Evolutionary conservation across 1,140 invertebrate species (phyloP).

Genomic region (Pseudomyrmex sp.): DNA sequence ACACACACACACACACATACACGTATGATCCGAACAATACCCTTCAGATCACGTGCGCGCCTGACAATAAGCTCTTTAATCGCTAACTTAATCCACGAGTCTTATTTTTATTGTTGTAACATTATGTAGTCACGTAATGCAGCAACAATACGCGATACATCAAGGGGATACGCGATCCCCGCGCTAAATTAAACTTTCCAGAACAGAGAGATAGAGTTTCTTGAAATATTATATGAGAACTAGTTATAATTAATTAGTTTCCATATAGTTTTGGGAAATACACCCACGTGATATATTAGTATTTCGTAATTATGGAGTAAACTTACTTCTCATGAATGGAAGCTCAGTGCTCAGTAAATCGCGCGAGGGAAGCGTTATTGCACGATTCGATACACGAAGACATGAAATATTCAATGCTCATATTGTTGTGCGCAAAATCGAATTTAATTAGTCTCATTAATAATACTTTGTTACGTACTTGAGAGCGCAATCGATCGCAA

Average conservation of each 20-base stretch:
- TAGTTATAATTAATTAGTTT: conserved; percentile 10
- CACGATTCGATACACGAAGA: no score
- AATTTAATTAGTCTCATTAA: no score
- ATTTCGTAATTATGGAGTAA: background rate
- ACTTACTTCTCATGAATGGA: background rate
- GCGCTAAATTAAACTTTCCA: conserved; percentile 39
- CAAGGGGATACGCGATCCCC: background rate
- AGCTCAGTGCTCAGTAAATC: no score
- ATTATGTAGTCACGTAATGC: background rate
- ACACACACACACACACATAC: no score
- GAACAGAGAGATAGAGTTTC: background rate
- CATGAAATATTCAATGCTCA: no score
- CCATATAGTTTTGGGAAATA: background rate
- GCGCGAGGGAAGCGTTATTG: no score
- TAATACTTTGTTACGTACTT: no score
- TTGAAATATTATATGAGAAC: conserved; percentile 23
- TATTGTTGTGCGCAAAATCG: no score
- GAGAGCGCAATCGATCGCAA: no score
- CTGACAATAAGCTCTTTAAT: background rate
- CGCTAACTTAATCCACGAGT: background rate
- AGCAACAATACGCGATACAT: background rate
- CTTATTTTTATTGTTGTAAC: conserved; percentile 11
- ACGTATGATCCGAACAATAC: conserved; percentile 12
- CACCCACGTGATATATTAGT: background rate
- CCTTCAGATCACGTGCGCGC: conserved; percentile 9